phyloP scores from a whole-genome alignment of 30 jellyfish, hydroid and myxozoan genomes.

The Aurelia sp. region DNA sequence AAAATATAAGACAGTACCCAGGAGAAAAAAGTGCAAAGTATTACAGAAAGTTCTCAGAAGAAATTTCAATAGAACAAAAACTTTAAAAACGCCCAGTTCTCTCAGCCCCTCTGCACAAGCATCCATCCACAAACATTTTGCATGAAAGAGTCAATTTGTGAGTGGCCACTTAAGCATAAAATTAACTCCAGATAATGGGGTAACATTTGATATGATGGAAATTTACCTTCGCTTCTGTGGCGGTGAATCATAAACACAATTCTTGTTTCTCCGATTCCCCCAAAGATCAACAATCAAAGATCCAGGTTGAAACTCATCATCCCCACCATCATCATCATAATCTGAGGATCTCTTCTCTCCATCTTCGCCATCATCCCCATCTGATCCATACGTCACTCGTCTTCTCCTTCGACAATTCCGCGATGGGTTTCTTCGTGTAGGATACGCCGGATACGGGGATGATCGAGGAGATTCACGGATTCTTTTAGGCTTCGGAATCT shows the following conservation, averaged over 20 bases:
- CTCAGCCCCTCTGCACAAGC: too few species aligned
- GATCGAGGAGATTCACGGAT: not conserved
- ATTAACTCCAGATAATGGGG: too few species aligned
- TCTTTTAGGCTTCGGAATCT: not conserved
- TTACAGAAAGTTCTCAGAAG: too few species aligned
- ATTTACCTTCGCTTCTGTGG: not conserved
- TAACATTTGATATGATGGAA: too few species aligned
- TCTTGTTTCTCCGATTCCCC: conserved; percentile 20
- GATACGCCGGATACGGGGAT: conserved; percentile 12
- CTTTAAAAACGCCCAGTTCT: too few species aligned
- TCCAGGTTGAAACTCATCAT: conserved; percentile 12
- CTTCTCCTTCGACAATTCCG: conserved; percentile 50
- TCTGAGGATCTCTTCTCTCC: conserved; percentile 25
- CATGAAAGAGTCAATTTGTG: too few species aligned
- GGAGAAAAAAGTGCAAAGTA: too few species aligned
- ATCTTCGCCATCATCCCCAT: conserved; percentile 41
- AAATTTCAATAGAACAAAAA: too few species aligned
- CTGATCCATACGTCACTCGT: conserved; percentile 26
- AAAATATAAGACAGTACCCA: too few species aligned
- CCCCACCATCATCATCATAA: conserved; percentile 22
- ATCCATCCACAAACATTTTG: too few species aligned
- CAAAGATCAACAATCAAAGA: conserved; percentile 44
- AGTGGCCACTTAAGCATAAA: too few species aligned
- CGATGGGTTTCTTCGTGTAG: conserved; percentile 62
- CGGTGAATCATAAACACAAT: not conserved